Conservation (phyloP, 1,140 invertebrate genomes). For the Bombyx mandarina region DNA sequence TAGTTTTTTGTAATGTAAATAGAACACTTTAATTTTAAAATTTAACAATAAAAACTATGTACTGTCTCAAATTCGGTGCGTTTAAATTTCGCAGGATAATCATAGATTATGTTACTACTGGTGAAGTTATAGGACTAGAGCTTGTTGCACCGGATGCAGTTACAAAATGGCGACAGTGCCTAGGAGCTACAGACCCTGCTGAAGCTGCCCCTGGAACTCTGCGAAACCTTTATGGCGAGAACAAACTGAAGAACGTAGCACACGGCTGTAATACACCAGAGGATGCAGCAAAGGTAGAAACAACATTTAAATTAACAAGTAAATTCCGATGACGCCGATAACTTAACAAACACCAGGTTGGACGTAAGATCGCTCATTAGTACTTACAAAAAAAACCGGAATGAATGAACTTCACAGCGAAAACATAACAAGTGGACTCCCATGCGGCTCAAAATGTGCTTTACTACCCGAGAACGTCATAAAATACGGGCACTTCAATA, state of each 20-base stretch:
- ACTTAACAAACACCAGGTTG: no score
- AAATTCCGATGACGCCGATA: not conserved
- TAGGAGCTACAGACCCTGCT: conserved; percentile 79
- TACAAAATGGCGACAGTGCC: conserved; percentile 73
- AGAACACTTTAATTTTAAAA: no score
- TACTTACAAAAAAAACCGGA: no score
- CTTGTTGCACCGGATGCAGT: conserved; percentile 81
- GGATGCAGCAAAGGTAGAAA: conserved; percentile 43
- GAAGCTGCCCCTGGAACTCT: conserved; percentile 74
- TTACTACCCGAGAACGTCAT: no score
- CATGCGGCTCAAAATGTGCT: no score
- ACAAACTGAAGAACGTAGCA: conserved; percentile 82
- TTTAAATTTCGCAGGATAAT: conserved; percentile 33
- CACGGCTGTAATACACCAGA: conserved; percentile 73
- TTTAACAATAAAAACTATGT: no score
- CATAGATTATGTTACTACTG: conserved; percentile 78
- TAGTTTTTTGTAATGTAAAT: no score
- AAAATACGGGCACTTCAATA: not conserved
- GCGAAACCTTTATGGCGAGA: conserved; percentile 78
- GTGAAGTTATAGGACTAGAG: conserved; percentile 82
- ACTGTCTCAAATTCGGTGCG: no score
- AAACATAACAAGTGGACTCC: no score
- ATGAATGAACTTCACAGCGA: no score
- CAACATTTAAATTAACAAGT: not conserved
- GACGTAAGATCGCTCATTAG: no score